phyloP scores from a whole-genome alignment of 2,888 invertebrate genomes.

The Sisyra nigra region DNA sequence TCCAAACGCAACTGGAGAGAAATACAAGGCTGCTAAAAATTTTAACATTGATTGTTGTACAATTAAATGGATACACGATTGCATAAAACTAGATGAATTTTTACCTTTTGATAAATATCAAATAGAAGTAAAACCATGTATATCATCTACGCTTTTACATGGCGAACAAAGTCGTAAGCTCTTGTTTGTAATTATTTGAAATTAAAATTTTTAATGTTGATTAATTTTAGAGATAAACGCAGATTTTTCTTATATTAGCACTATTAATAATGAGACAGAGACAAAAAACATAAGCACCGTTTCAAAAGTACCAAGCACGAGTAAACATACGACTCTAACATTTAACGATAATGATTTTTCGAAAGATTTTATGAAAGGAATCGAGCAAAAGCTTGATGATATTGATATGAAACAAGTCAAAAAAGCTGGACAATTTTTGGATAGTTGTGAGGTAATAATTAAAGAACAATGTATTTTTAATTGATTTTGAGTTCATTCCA shows the following conservation, averaged over 20 bases:
- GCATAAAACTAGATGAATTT: constrained; percentile 53
- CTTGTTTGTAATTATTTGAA: background rate
- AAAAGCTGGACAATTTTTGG: constrained; percentile 65
- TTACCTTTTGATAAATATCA: constrained; percentile 41
- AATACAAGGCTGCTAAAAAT: constrained; percentile 44
- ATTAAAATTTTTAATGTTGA: background rate
- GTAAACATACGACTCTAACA: too few species aligned
- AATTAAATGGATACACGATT: constrained; percentile 66
- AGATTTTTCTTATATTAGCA: too few species aligned
- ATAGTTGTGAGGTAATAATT: constrained; percentile 52
- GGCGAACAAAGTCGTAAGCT: background rate
- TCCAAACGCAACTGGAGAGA: constrained; percentile 53
- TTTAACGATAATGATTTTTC: too few species aligned
- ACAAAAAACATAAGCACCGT: background rate
- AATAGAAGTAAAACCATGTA: constrained; percentile 29
- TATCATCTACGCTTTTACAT: constrained; percentile 4
- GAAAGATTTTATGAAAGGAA: background rate
- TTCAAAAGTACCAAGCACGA: background rate
- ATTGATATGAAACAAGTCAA: constrained; percentile 50
- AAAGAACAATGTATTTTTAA: constrained; percentile 14
- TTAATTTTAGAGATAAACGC: background rate
- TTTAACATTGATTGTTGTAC: constrained; percentile 45
- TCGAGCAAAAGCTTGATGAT: constrained; percentile 20
- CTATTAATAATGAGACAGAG: too few species aligned
- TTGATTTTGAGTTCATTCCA: constrained; percentile 14